Base-by-base conservation (phyloP, 2,888 invertebrate genomes). In the Mimas tiliae region DNA sequence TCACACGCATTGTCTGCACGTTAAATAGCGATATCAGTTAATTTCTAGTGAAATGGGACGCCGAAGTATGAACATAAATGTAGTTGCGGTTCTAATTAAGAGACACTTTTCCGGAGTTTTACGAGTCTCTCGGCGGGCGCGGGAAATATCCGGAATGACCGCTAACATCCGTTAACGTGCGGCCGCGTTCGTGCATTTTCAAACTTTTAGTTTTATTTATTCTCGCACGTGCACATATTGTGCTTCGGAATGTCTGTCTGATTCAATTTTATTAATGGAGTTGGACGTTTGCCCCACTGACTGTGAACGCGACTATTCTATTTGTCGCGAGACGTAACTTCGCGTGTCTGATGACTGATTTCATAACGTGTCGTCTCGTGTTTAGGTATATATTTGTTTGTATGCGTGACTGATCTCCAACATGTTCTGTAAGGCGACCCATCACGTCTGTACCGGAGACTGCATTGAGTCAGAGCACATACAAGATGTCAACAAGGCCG, bases 201-300 rank as follows among this genome's bases (percentile, higher is more conserved):
- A 45, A 12, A 55, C n/a, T 64, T 64, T 51, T 64, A 67, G 63
- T 80, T 87, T 87, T 89, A 89, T 90, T 88, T 90, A 90, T 89
- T 79, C 76, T 79, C 83, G 79, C 90, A 90, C 89, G 90, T 92
- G 92, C 87, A 85, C 85, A 89, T 84, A 85, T 89, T 89, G 89
- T 91, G 88, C 86, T 81, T 77, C 83, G 90, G 92, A 91, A 93
- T 92, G 90, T 89, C 88, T 85, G 89, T 87, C 89, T 92, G 93
- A 92, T 93, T 93, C 93, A 90, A 93, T 93, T 89, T 93, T 93
- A 93, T 93, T 92, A 93, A 93, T 93, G 93, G 93, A 93, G 85
- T 93, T 93, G 93, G 93, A 91, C 89, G 88, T 83, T 91, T 93
- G 93, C 93, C 93, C 93, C 83, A 89, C 85, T 92, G 91, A 93